Base-by-base conservation (phyloP, 2,888 invertebrate species). In the Steromphala cineraria region DNA sequence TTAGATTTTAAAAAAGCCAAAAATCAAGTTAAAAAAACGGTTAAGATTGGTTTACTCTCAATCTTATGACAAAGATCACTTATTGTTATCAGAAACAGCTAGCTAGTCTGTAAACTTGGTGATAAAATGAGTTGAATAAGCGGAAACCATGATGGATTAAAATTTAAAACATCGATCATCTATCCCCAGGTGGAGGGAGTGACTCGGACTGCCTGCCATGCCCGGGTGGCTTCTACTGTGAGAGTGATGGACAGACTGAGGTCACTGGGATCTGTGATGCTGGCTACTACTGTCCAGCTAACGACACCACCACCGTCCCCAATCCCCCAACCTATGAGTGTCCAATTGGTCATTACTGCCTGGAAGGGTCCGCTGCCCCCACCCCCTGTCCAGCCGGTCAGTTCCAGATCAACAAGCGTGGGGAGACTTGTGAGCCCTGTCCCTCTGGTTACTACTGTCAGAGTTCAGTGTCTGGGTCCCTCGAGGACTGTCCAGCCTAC, bases 251-350 rank as follows among this genome's bases (percentile, higher is more conserved):
- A 10, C 88, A 91, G 81, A 89, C 88, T 17, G 84, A 83, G 10
- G 87, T 90, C 13, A 88, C 90, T 3, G 92, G 90, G 4, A 84
- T 85, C 75, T 93, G 93, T 85, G 67, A 81, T 17, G 80, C 83
- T 17, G 93, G 93, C 52, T 92, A 90, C 88, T 93, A 91, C 86
- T 93, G 93, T 83, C 92, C 92, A n/a, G 90, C 89, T 55, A 89
- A 90, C 62, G 89, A 87, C 67, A 88, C 87, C 56, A 89, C 88
- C 71, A 86, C 84, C 52, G 86, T 89, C 13, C 84, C 91, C 4
- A 89, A 86, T 28, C 92, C 92, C 0, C 80, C 90, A 7, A 87
- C 86, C 15, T 87, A 82, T 62, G 77, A 81, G 53, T 92, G 92
- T 80, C 89, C 88, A 7, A 83, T 86, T 7, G 90, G 90, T 31